Conservation (phyloP, 1,140 invertebrate genomes). For the Trachymyrmex cornetzi region DNA sequence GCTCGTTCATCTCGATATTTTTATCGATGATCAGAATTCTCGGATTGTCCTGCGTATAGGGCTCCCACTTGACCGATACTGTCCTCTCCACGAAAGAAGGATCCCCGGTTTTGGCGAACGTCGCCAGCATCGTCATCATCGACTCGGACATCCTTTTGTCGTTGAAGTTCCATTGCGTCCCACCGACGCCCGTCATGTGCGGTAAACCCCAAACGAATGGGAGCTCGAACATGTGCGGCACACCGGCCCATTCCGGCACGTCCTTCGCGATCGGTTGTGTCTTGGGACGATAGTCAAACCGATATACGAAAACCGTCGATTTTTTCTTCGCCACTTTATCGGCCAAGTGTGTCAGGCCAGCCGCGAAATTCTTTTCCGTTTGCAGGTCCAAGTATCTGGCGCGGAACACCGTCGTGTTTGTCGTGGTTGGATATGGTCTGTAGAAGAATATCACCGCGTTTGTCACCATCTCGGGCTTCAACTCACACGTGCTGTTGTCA, state of each 20-base stretch:
- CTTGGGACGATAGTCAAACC: constrained; percentile 92
- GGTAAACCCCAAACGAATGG: constrained; percentile 93
- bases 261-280: constrained; percentile 88
- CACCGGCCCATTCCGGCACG: constrained; percentile 91
- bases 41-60: constrained; percentile 88
- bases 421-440: constrained; percentile 88
- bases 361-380: constrained; percentile 91
- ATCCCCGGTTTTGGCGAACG: constrained; percentile 91
- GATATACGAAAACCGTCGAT: constrained; percentile 89
- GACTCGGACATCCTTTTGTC: constrained; percentile 92
- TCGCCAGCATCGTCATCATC: constrained; percentile 92
- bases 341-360: constrained; percentile 90
- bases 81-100: constrained; percentile 87
- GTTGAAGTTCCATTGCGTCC: constrained; percentile 90
- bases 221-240: constrained; percentile 93
- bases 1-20: constrained; percentile 91
- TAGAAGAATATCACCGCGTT: constrained; percentile 93
- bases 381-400: constrained; percentile 90
- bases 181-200: constrained; percentile 84
- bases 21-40: constrained; percentile 91
- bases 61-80: constrained; percentile 90
- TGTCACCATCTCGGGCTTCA: constrained; percentile 90
- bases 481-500: constrained; percentile 89
- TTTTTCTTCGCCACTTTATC: constrained; percentile 88
- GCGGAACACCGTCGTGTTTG: constrained; percentile 87